phyloP scores from a whole-genome alignment of 2,888 invertebrate species.

The Ditula angustiorana region DNA sequence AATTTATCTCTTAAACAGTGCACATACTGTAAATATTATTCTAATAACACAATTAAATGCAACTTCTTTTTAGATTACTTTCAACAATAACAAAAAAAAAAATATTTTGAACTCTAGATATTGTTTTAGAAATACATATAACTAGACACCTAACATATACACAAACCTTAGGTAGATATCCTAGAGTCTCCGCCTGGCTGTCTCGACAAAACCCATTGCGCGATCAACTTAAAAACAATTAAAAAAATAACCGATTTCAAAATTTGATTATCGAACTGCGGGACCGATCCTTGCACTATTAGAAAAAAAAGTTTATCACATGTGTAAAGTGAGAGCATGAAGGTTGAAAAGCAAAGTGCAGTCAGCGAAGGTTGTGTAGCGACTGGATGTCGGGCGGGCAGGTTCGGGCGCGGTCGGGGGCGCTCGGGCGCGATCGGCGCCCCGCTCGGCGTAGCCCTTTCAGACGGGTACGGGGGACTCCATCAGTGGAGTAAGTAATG shows the following conservation, averaged over 20 bases:
- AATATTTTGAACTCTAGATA: too few relatives aligned
- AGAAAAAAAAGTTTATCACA: constrained; percentile 73
- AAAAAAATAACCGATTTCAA: constrained; percentile 45
- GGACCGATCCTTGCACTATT: constrained; percentile 63
- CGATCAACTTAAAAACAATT: constrained; percentile 48
- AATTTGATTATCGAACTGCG: constrained; percentile 45
- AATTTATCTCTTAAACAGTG: too few relatives aligned
- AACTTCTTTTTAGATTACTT: too few relatives aligned
- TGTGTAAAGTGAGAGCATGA: constrained; percentile 54
- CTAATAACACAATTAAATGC: too few relatives aligned
- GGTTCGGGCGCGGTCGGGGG: constrained; percentile 42
- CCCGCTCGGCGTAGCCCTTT: constrained; percentile 37
- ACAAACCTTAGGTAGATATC: constrained; percentile 50
- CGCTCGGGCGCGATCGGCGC: constrained; percentile 47
- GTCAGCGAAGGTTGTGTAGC: constrained; percentile 56
- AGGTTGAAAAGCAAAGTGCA: constrained; percentile 54
- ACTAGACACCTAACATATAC: constrained; percentile 30
- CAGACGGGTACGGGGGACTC: constrained; percentile 41
- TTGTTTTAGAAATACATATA: neutral
- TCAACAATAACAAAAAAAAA: too few relatives aligned
- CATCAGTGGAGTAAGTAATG: constrained; percentile 47
- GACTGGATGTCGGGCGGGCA: constrained; percentile 55
- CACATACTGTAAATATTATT: too few relatives aligned
- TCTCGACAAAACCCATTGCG: constrained; percentile 60
- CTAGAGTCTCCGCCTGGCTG: constrained; percentile 56